These are phyloP conservation scores for Melanotus villosus DNA, from an alignment of 2,888 invertebrate species.

Conservation along the genomic window DNA sequence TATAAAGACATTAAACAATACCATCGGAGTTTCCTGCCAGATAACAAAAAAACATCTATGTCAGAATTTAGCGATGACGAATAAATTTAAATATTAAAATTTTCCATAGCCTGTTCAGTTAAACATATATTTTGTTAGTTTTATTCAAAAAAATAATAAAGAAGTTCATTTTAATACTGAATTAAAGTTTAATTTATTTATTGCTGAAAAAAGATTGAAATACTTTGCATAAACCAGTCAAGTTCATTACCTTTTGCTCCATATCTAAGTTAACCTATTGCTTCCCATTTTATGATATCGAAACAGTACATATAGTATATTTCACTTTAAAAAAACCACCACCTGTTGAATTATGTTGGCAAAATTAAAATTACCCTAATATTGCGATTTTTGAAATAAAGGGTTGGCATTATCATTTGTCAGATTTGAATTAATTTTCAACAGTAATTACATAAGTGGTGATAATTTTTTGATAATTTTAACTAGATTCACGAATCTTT, in stretches of 20 bases:
- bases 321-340: too few relatives aligned
- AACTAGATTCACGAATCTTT: too few relatives aligned
- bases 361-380: too few relatives aligned
- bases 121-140: background rate
- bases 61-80: constrained; percentile 5
- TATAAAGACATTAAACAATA: constrained; percentile 29
- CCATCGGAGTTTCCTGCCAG: constrained; percentile 27
- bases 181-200: background rate
- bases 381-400: too few relatives aligned
- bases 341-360: too few relatives aligned
- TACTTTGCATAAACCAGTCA: background rate
- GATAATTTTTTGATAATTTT: too few relatives aligned
- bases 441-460: too few relatives aligned
- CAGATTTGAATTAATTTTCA: too few relatives aligned
- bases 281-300: background rate
- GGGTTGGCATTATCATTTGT: too few relatives aligned
- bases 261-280: background rate
- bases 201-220: too few relatives aligned
- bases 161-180: background rate
- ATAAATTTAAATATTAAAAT: background rate
- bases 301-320: too few relatives aligned
- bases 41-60: constrained; percentile 1
- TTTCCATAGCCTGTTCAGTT: background rate
- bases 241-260: background rate
- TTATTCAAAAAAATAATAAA: too few relatives aligned